Percentiles rank a stretch among this genome's conserved stretches.
Evolutionary conservation across 2,888 invertebrate species (phyloP).

Genomic region (Lasius platythorax): DNA sequence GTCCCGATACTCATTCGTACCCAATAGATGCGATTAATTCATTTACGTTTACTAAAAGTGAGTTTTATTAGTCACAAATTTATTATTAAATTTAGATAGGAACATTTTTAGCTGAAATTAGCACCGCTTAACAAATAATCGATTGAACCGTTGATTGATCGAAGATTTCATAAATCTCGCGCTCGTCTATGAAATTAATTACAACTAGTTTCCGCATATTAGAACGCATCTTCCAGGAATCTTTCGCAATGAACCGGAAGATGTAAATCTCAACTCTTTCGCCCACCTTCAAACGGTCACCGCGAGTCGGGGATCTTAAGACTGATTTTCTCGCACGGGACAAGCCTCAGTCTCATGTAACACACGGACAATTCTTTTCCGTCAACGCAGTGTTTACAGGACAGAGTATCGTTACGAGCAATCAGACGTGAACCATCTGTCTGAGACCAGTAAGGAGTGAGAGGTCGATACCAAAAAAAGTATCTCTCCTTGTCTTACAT

Average conservation of each 20-base stretch:
- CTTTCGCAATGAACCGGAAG: conserved; percentile 74
- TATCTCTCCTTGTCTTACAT: conserved; percentile 64
- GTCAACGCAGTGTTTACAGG: conserved; percentile 77
- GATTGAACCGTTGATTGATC: not conserved
- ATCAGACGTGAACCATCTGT: conserved; percentile 81
- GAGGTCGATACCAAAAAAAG: conserved; percentile 73
- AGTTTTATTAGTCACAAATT: not conserved
- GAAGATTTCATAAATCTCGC: not conserved
- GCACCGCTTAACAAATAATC: not conserved
- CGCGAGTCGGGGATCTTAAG: conserved; percentile 67
- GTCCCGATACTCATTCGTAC: not conserved
- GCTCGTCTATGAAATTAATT: conserved; percentile 14
- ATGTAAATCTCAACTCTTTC: conserved; percentile 80
- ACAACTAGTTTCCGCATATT: not conserved
- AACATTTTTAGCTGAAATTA: not conserved
- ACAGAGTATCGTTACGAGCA: conserved; percentile 82
- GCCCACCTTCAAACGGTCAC: conserved; percentile 58
- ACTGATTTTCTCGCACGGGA: conserved; percentile 45
- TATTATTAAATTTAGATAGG: not conserved
- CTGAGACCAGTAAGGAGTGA: conserved; percentile 69
- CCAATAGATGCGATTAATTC: not conserved
- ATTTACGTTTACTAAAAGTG: not conserved
- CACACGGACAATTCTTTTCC: conserved; percentile 69
- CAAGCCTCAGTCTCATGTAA: not conserved
- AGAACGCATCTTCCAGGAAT: conserved; percentile 75